These are phyloP conservation scores for Hypotaenidia philippensis DNA, from an alignment of 2,797 vertebrate genomes.

Conservation along the genomic window DNA sequence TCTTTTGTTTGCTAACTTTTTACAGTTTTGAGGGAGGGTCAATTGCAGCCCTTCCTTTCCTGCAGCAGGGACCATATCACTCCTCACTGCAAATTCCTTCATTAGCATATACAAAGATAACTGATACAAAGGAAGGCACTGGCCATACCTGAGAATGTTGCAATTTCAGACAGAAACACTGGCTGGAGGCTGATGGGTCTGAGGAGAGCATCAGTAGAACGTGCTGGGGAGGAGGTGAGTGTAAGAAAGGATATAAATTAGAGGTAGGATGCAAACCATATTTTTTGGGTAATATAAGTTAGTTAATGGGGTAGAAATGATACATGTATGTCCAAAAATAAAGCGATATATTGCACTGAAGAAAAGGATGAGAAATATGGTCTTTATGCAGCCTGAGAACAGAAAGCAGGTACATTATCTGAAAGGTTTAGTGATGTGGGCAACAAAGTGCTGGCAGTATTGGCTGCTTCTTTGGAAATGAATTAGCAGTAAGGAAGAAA, in stretches of 20 bases:
- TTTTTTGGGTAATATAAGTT: not conserved
- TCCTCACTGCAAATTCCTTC: not conserved
- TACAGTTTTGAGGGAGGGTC: not conserved
- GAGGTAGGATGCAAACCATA: not conserved
- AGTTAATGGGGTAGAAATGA: not conserved
- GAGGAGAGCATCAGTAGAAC: not conserved
- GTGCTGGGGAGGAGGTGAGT: not conserved
- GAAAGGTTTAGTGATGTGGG: not conserved
- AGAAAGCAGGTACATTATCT: not conserved
- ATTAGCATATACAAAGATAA: not conserved
- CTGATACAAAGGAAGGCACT: not conserved
- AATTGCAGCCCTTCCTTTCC: not conserved
- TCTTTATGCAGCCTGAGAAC: not conserved
- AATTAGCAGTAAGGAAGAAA: not conserved
- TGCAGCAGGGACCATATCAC: not conserved
- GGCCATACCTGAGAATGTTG: not conserved
- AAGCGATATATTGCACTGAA: not conserved
- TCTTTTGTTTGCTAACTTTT: not conserved
- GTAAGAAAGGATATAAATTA: not conserved
- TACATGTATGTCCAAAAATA: not conserved
- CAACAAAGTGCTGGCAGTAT: not conserved
- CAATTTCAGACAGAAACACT: not conserved
- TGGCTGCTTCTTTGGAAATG: not conserved
- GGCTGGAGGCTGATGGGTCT: not conserved
- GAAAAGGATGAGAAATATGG: not conserved